These are phyloP conservation scores for Onychorhynchus coronatus DNA, from an alignment of 2,113 vertebrate species.

Conservation along the genomic window DNA sequence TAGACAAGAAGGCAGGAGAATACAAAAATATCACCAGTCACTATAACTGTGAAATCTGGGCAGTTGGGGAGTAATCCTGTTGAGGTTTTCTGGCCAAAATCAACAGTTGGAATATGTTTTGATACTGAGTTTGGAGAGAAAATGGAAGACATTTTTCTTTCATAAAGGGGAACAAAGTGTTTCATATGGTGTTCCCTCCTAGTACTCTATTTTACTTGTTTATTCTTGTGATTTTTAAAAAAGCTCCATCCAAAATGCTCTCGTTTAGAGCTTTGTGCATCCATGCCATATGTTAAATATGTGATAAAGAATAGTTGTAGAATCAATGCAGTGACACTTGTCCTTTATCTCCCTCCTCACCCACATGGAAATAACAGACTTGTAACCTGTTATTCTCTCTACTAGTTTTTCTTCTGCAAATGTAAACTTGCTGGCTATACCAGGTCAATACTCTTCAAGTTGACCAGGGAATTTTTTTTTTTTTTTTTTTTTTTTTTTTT, in stretches of 20 bases:
- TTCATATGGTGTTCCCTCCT: neutral
- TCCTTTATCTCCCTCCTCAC: neutral
- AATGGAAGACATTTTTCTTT: neutral
- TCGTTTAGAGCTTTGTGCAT: neutral
- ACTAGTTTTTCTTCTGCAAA: neutral
- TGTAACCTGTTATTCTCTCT: neutral
- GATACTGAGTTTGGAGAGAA: neutral
- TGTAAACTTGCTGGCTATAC: neutral
- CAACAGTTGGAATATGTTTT: neutral
- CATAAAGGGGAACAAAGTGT: neutral
- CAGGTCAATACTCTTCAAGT: neutral
- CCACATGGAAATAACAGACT: conserved; percentile 1
- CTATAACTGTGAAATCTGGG: neutral
- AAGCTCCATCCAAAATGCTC: neutral
- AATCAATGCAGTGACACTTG: neutral
- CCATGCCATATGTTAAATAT: conserved; percentile 37
- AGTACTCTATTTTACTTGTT: conserved; percentile 23
- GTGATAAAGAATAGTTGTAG: conserved; percentile 15
- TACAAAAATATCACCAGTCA: neutral
- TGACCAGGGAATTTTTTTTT: neutral
- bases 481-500: neutral
- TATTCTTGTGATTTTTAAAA: conserved; percentile 14
- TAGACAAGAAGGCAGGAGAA: neutral
- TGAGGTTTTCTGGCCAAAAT: neutral
- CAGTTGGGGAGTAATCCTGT: neutral